These are phyloP conservation scores for Aquatica leii DNA, from an alignment of 2,888 invertebrate species.

Conservation along the genomic window DNA sequence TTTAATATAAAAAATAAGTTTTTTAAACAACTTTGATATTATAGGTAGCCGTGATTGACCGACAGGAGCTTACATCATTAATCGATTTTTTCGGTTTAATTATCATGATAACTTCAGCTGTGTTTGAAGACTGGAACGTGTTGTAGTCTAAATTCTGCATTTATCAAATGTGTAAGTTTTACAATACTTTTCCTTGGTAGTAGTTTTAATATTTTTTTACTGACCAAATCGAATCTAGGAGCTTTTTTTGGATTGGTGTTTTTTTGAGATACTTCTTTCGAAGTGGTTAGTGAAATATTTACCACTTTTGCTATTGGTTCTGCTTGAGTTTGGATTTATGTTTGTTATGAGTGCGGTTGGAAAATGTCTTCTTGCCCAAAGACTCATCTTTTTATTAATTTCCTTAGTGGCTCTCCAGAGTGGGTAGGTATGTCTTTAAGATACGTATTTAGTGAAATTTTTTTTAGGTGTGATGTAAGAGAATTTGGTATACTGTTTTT, in stretches of 20 bases:
- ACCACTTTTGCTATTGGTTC: not conserved
- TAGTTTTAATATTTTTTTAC: too few species aligned
- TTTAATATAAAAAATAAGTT: too few species aligned
- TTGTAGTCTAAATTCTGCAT: conserved; percentile 7
- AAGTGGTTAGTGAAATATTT: not conserved
- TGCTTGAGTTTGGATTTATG: not conserved
- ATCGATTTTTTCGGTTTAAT: too few species aligned
- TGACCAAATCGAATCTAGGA: not conserved
- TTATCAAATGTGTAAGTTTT: conserved; percentile 9
- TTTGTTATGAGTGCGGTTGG: conserved; percentile 10
- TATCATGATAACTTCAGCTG: too few species aligned
- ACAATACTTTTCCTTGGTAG: not conserved
- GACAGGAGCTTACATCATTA: too few species aligned
- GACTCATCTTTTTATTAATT: conserved; percentile 15
- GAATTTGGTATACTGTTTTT: conserved; percentile 15
- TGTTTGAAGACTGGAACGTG: too few species aligned
- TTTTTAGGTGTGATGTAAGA: conserved; percentile 16
- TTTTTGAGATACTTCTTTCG: not conserved
- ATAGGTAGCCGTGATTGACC: too few species aligned
- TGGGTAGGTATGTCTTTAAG: conserved; percentile 13
- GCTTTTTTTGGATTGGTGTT: conserved; percentile 7
- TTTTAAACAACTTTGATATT: too few species aligned
- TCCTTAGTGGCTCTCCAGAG: conserved; percentile 14
- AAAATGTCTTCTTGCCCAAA: conserved; percentile 10
- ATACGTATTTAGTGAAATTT: conserved; percentile 11